Percentiles rank a stretch among this genome's conserved stretches.
These are phyloP conservation scores for Pedetes capensis DNA, from an alignment of 2,113 vertebrate genomes.

Conservation along the genomic window DNA sequence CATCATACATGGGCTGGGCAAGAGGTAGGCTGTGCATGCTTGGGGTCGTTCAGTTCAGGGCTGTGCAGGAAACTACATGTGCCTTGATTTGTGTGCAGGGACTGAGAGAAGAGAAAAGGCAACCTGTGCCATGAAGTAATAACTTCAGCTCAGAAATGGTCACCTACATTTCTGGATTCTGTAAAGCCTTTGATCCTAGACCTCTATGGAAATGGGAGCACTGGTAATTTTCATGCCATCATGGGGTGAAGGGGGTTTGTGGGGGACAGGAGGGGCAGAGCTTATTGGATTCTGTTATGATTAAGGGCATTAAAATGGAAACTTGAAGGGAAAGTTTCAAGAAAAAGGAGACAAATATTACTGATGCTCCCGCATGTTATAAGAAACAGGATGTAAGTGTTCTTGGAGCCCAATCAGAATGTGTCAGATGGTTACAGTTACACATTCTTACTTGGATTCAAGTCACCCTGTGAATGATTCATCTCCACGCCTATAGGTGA, in stretches of 20 bases:
- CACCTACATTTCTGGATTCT: neutral
- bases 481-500: neutral
- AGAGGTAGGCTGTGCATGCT: neutral
- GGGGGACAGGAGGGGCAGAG: neutral
- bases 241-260: neutral
- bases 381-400: neutral
- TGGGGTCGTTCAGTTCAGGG: neutral
- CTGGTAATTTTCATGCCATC: too few species aligned
- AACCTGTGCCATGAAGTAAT: neutral
- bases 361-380: neutral
- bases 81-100: neutral
- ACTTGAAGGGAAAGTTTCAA: neutral
- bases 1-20: neutral
- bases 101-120: neutral
- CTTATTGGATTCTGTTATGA: neutral
- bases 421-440: neutral
- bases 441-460: neutral
- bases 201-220: neutral
- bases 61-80: neutral
- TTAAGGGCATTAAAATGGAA: neutral
- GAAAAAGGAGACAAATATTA: neutral
- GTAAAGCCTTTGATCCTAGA: neutral
- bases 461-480: neutral
- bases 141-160: neutral
- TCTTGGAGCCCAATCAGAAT: neutral